A percentile compares a stretch with the other conserved stretches of the same genome.
phyloP scores from a whole-genome alignment of 2,888 invertebrate species.

The Drymonia ruficornis region DNA sequence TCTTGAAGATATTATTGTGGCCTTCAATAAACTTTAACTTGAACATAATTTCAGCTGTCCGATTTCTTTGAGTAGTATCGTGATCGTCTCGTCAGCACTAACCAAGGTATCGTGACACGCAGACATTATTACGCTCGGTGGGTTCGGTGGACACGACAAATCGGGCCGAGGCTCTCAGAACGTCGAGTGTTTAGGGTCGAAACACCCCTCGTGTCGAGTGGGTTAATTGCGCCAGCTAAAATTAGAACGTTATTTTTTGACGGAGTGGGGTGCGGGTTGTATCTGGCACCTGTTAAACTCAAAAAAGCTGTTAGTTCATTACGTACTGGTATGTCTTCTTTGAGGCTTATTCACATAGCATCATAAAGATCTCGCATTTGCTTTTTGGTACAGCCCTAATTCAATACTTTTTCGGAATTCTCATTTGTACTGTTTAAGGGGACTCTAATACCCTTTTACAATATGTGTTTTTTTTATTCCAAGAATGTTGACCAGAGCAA shows the following conservation, averaged over 20 bases:
- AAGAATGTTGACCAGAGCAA: no score
- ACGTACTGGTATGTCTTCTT: background rate
- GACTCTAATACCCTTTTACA: no score
- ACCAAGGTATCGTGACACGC: conserved; percentile 21
- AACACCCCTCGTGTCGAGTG: conserved; percentile 38
- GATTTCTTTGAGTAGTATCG: conserved; percentile 10
- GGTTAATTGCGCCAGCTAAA: conserved; percentile 48
- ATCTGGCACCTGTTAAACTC: conserved; percentile 18
- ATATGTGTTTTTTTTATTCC: no score
- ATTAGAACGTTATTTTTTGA: conserved; percentile 29
- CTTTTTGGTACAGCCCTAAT: no score
- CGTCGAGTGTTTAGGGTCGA: conserved; percentile 34
- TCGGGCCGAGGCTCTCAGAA: conserved; percentile 2
- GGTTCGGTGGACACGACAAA: conserved; percentile 21
- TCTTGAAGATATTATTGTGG: no score
- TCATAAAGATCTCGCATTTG: no score
- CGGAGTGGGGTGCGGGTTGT: conserved; percentile 10
- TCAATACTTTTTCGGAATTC: no score
- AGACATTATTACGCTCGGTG: conserved; percentile 31
- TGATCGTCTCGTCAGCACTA: conserved; percentile 10
- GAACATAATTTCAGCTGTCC: background rate
- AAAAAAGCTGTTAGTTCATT: background rate
- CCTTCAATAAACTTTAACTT: background rate
- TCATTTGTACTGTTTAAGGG: no score
- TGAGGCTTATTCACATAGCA: no score